Evolutionary conservation across 2,888 invertebrate genomes (phyloP).

Genomic region (Drosophila subquinaria): DNA sequence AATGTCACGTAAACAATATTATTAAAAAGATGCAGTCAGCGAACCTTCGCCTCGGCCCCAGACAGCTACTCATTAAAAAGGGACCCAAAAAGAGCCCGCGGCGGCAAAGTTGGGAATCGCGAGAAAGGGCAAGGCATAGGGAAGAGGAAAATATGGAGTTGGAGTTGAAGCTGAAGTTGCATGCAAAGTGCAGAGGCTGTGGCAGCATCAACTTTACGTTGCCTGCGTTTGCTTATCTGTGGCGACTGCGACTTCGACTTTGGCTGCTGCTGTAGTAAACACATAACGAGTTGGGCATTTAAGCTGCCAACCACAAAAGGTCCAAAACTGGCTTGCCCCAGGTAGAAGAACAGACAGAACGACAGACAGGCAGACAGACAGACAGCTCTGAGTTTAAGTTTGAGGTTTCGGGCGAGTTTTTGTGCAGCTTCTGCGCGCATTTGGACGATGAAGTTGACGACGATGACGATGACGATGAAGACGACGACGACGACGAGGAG

Average conservation of each 20-base stretch:
- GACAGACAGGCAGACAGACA: background rate
- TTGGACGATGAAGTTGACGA: constrained; percentile 41
- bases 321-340: constrained; percentile 39
- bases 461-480: constrained; percentile 1
- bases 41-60: constrained; percentile 25
- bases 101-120: constrained; percentile 10
- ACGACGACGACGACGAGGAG: constrained; percentile 2
- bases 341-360: constrained; percentile 28
- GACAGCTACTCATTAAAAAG: constrained; percentile 67
- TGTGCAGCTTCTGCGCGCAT: constrained; percentile 77
- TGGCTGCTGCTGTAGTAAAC: constrained; percentile 42
- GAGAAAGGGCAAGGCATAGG: background rate
- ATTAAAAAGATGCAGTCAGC: constrained; percentile 75
- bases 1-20: constrained; percentile 82
- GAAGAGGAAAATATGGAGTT: background rate
- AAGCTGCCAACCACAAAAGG: constrained; percentile 65
- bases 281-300: constrained; percentile 72
- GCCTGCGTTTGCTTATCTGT: constrained; percentile 40
- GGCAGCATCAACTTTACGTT: constrained; percentile 30
- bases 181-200: constrained; percentile 59
- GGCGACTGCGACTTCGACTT: constrained; percentile 11
- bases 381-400: constrained; percentile 31
- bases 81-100: constrained; percentile 39
- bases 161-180: constrained; percentile 20
- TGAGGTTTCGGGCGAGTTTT: constrained; percentile 63